Percentiles rank a stretch among this genome's conserved stretches.
Conservation (phyloP, 2,113 vertebrate species). For the Eupsittula cactorum region DNA sequence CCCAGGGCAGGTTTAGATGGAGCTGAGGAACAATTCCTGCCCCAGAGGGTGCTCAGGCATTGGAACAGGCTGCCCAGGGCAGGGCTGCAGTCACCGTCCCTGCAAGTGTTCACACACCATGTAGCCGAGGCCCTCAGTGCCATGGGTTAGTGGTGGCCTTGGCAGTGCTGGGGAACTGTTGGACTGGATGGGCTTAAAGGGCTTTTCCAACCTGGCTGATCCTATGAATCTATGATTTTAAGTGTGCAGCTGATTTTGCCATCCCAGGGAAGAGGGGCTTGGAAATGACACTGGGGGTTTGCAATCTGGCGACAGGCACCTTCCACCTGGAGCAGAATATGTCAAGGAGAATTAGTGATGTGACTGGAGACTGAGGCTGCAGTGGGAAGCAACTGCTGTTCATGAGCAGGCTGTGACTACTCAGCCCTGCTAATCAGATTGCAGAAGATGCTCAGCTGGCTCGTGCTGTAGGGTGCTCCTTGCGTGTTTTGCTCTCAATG, state of each 20-base stretch:
- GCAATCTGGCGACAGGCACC: fast-evolving
- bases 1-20: neutral
- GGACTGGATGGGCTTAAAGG: neutral
- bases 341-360: neutral
- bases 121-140: neutral
- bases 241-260: neutral
- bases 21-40: no score
- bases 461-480: neutral
- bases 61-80: no score
- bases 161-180: neutral
- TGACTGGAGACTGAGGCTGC: neutral
- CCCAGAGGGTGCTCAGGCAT: no score
- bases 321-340: neutral
- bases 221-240: neutral
- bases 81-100: no score
- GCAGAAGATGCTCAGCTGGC: neutral
- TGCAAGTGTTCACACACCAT: neutral
- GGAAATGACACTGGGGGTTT: neutral
- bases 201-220: neutral
- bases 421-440: slow-evolving; percentile 8
- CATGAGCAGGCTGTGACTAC: neutral
- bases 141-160: neutral
- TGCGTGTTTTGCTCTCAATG: neutral
- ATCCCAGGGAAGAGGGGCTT: fast-evolving
- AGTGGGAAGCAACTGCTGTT: neutral